Conservation (phyloP, 2,113 vertebrate genomes). For the Ciconia maguari region DNA sequence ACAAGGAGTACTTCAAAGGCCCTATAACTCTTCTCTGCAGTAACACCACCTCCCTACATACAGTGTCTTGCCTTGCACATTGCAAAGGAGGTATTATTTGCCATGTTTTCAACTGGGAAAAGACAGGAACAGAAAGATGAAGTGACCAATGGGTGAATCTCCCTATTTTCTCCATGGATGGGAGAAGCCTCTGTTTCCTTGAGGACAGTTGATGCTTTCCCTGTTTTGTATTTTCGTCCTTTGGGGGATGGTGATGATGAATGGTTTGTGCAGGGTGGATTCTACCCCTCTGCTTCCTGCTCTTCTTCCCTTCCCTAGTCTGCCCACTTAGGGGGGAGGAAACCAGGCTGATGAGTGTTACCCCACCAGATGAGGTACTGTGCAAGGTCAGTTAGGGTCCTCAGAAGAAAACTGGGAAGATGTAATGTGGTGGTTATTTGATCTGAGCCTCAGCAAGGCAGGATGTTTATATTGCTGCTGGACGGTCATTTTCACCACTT, state of each 20-base stretch:
- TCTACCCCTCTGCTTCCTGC: neutral
- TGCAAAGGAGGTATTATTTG: neutral
- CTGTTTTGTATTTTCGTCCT: neutral
- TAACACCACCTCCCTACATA: neutral
- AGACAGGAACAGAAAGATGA: neutral
- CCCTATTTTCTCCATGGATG: neutral
- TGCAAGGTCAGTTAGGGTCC: neutral
- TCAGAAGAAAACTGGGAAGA: neutral
- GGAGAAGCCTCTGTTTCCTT: neutral
- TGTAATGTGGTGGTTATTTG: neutral
- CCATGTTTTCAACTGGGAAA: neutral
- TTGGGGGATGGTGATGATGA: neutral
- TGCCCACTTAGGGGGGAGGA: neutral
- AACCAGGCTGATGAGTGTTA: neutral
- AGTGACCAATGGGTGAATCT: neutral
- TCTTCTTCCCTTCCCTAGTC: neutral
- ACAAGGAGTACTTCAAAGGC: neutral
- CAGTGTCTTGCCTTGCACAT: neutral
- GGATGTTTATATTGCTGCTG: neutral
- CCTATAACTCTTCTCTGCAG: neutral
- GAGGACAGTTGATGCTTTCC: neutral
- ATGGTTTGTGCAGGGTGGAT: neutral
- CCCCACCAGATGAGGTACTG: neutral
- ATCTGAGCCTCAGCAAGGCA: neutral
- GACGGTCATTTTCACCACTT: neutral